Conservation (phyloP, 2,113 vertebrate species). For the Perca schrenkii region DNA sequence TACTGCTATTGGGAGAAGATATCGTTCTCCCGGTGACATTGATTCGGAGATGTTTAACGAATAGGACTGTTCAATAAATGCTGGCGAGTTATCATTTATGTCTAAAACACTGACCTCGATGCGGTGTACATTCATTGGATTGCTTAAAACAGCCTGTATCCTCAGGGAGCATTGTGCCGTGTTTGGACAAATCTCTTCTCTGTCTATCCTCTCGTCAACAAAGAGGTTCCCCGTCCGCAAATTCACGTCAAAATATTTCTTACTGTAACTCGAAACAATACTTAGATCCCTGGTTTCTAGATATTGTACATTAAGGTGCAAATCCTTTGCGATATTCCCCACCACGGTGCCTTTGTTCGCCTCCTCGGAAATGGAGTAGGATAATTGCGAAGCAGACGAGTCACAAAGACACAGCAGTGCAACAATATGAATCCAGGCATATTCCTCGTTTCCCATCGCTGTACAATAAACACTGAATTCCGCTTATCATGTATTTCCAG, state of each 20-base stretch:
- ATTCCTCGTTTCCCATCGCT: conserved; percentile 34
- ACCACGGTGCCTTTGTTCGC: conserved; percentile 74
- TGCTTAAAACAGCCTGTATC: conserved; percentile 82
- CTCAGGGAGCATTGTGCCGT: conserved; percentile 72
- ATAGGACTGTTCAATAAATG: conserved; percentile 73
- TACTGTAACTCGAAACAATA: conserved; percentile 80
- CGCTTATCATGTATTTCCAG: not conserved
- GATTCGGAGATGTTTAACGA: conserved; percentile 75
- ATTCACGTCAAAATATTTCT: conserved; percentile 81
- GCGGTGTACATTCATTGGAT: conserved; percentile 79
- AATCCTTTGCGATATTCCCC: conserved; percentile 80
- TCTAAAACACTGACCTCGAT: conserved; percentile 82
- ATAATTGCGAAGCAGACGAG: conserved; percentile 62
- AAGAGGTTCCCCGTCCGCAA: conserved; percentile 80
- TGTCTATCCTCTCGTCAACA: conserved; percentile 83
- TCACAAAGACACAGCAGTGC: conserved; percentile 55
- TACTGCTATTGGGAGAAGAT: conserved; percentile 60
- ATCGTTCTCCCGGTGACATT: conserved; percentile 58
- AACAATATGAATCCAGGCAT: conserved; percentile 48
- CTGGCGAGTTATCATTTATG: conserved; percentile 84
- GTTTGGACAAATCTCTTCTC: conserved; percentile 81
- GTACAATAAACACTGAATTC: conserved; percentile 54
- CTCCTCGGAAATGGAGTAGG: conserved; percentile 77
- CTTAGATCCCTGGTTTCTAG: conserved; percentile 75
- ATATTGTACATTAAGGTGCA: conserved; percentile 68